phyloP scores from a whole-genome alignment of 2,797 vertebrate species.

The Antennarius maculatus region DNA sequence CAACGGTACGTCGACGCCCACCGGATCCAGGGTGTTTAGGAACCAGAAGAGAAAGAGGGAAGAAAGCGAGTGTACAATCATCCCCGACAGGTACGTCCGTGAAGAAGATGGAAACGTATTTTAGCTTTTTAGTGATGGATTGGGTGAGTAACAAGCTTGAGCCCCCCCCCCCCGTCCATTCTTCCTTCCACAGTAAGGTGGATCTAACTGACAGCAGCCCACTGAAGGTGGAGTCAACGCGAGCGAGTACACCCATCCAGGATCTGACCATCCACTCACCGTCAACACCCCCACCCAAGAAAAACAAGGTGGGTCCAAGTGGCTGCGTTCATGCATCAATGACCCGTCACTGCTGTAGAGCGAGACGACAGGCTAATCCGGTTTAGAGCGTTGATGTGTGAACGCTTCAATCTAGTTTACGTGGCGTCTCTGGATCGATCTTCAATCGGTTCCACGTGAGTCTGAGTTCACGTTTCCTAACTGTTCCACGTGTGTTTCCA shows the following conservation, averaged over 20 bases:
- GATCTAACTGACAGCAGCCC: conserved; percentile 59
- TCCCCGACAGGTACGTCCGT: conserved; percentile 53
- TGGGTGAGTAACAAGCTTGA: no score
- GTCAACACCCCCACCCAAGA: conserved; percentile 80
- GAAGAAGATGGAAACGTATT: no score
- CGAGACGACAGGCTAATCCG: no score
- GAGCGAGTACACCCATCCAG: conserved; percentile 75
- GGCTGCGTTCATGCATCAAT: no score
- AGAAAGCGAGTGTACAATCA: conserved; percentile 39
- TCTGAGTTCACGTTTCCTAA: neutral
- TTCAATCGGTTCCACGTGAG: no score
- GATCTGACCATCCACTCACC: conserved; percentile 83
- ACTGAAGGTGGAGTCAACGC: conserved; percentile 66
- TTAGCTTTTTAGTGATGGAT: neutral
- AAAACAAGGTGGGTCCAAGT: conserved; percentile 74
- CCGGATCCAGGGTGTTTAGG: conserved; percentile 44
- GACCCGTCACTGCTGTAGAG: no score
- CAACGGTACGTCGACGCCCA: conserved; percentile 56
- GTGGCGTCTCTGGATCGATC: no score
- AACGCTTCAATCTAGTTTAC: no score
- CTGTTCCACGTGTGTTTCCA: conserved; percentile 56
- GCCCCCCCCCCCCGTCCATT: no score
- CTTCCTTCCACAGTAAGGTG: conserved; percentile 56
- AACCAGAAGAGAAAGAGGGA: conserved; percentile 75
- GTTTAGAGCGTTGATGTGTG: no score